Base-by-base conservation (phyloP, 2,888 invertebrate species). In the Bhutanitis thaidina region DNA sequence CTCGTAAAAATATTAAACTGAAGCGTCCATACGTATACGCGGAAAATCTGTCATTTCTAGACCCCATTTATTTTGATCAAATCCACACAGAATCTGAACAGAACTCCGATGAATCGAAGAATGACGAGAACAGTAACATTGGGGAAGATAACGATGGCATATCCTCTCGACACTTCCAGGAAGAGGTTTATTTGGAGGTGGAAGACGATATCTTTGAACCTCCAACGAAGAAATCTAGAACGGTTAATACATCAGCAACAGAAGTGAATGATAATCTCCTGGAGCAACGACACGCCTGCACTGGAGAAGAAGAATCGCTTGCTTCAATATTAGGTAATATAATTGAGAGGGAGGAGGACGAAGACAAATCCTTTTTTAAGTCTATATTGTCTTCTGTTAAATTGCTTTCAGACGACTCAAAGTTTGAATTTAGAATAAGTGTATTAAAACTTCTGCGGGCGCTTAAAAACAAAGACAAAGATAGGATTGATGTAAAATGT, bases 311-410 rank as follows among this genome's bases (percentile, higher is more conserved):
- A 12, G 73, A 60, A 34, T 60, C 80, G 8, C 64, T 77, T 12
- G n/a, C 12, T 0, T 51, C 69, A 0, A 60, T 80, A 3, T 66
- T 83, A 12, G 69, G 74, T 7, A 76, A 65, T 48, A 54, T 84
- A 27, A 68, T 83, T 34, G 69, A 74, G n/a, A 76, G 66, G 29
- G 84, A 85, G 45, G 78, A 81, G 4, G 84, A 85, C 20, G 83
- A 83, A 41, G 83, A 84, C 35, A 71, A 77, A 37, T 72, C 82
- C 0, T 85, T 84, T 61, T 85, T 85, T 46, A 78, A 71, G 29
- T 82, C 83, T 0, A 74, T 85, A 36, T 70, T 71, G 1, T 81
- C 83, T 0, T 53, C 71, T 0, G 82, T 85, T 1, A 82, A 82
- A 55, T 60, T 58, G 1, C 56, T 85, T 13, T 68, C 75, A 0